Conservation (phyloP, 2,888 invertebrate species). For the Hirtodrosophila alboralis region DNA sequence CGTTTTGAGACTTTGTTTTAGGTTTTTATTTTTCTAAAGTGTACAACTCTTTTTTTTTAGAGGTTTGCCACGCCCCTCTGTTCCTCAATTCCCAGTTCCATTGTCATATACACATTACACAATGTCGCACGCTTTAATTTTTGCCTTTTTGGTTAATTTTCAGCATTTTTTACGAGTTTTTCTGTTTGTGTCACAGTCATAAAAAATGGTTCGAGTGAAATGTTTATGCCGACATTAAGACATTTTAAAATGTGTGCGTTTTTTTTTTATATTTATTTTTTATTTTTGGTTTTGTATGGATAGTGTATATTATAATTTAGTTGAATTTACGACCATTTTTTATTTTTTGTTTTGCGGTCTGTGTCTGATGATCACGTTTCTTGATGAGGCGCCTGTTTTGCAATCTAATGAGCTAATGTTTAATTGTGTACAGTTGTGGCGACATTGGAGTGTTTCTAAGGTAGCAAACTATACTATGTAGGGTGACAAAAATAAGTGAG, state of each 20-base stretch:
- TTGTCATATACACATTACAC: slow-evolving; percentile 53
- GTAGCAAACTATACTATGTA: neutral
- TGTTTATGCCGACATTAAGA: slow-evolving; percentile 58
- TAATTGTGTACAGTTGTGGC: slow-evolving; percentile 10
- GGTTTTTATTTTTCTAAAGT: slow-evolving; percentile 41
- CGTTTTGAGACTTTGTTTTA: slow-evolving; percentile 39
- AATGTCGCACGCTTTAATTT: slow-evolving; percentile 61
- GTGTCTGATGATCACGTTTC: slow-evolving; percentile 37
- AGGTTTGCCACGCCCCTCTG: slow-evolving; percentile 34
- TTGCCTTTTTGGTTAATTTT: slow-evolving; percentile 40
- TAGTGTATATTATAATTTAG: slow-evolving; percentile 20
- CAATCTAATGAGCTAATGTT: slow-evolving; percentile 43
- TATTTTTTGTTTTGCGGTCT: no score
- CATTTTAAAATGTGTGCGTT: slow-evolving; percentile 27
- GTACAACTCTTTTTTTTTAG: slow-evolving; percentile 54
- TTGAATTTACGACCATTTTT: slow-evolving; percentile 34
- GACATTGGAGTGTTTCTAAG: slow-evolving; percentile 36
- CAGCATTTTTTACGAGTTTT: slow-evolving; percentile 17
- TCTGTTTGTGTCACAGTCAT: slow-evolving; percentile 29
- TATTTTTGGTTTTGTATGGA: neutral
- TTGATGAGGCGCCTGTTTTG: slow-evolving; percentile 34
- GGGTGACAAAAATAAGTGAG: slow-evolving; percentile 9
- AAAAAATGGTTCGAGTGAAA: slow-evolving; percentile 58
- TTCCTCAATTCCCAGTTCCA: neutral
- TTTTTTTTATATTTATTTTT: no score